A percentile compares a stretch with the other conserved stretches of the same genome.
Conservation (phyloP, 2,888 invertebrate genomes). For the Maniola hyperantus region DNA sequence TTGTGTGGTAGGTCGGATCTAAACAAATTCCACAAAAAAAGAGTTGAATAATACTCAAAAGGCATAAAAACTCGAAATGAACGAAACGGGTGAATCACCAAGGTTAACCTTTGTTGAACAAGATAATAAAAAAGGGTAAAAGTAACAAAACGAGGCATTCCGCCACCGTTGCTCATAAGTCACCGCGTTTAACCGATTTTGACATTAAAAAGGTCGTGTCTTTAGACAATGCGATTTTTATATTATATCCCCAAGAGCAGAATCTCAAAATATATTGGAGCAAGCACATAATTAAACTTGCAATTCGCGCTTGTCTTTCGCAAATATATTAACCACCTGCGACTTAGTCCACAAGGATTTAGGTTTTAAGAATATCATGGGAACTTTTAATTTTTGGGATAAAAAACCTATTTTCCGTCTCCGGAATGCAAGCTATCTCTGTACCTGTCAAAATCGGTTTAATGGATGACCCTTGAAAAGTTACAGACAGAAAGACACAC, state of each 20-base stretch:
- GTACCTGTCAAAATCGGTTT: too few species aligned
- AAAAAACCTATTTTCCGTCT: too few species aligned
- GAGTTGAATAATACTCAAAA: slow-evolving; percentile 9
- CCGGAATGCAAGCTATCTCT: too few species aligned
- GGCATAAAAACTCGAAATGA: slow-evolving; percentile 20
- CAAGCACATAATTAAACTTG: too few species aligned
- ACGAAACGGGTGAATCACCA: slow-evolving; percentile 44
- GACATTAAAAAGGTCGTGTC: slow-evolving; percentile 44
- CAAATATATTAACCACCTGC: too few species aligned
- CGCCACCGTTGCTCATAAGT: slow-evolving; percentile 51
- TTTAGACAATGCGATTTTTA: slow-evolving; percentile 43
- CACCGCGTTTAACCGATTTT: slow-evolving; percentile 50
- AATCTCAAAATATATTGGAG: too few species aligned
- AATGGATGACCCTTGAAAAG: too few species aligned
- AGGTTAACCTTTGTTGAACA: slow-evolving; percentile 43
- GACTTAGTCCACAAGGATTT: too few species aligned
- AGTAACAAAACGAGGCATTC: slow-evolving; percentile 39
- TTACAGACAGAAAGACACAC: too few species aligned
- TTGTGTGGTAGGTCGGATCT: slow-evolving; percentile 22
- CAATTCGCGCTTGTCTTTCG: too few species aligned
- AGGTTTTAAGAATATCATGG: too few species aligned
- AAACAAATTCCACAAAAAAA: slow-evolving; percentile 28
- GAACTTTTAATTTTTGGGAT: too few species aligned
- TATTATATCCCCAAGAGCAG: neutral
- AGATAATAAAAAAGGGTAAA: slow-evolving; percentile 38